Conservation (phyloP, 2,113 vertebrate species). For the Speoplatyrhinus poulsoni region DNA sequence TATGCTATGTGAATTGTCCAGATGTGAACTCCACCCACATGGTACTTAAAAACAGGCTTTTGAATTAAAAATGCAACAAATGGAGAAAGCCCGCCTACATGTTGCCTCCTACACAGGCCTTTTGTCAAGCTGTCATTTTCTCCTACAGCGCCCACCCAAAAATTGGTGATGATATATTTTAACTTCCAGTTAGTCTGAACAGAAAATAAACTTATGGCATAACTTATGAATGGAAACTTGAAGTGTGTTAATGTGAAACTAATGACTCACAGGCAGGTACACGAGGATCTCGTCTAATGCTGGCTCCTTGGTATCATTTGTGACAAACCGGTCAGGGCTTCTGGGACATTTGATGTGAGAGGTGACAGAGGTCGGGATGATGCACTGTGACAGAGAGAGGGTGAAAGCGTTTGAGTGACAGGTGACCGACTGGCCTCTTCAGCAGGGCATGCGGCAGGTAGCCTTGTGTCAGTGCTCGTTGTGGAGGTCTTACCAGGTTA, state of each 20-base stretch:
- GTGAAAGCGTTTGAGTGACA: conserved; percentile 31
- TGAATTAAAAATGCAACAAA: neutral
- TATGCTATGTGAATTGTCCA: neutral
- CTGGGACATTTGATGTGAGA: neutral
- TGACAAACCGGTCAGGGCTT: neutral
- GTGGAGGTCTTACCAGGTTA: conserved; percentile 80
- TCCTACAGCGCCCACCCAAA: too few species aligned
- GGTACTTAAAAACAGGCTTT: neutral
- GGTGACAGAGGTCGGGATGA: neutral
- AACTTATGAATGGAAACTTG: neutral
- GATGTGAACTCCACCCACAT: neutral
- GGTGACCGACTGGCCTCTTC: conserved; percentile 34
- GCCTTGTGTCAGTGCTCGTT: neutral
- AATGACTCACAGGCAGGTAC: conserved; percentile 74
- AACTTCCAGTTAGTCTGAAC: neutral
- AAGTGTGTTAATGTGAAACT: neutral
- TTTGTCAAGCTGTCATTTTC: too few species aligned
- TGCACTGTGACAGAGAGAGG: conserved; percentile 54
- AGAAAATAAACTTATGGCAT: neutral
- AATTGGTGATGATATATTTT: neutral
- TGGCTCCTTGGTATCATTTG: conserved; percentile 30
- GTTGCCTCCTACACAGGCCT: too few species aligned
- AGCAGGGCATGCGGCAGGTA: conserved; percentile 13
- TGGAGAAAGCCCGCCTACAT: too few species aligned
- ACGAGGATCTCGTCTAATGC: conserved; percentile 22